These are phyloP conservation scores for Drosophila imparisetae DNA, from an alignment of 2,888 invertebrate genomes.

Conservation along the genomic window DNA sequence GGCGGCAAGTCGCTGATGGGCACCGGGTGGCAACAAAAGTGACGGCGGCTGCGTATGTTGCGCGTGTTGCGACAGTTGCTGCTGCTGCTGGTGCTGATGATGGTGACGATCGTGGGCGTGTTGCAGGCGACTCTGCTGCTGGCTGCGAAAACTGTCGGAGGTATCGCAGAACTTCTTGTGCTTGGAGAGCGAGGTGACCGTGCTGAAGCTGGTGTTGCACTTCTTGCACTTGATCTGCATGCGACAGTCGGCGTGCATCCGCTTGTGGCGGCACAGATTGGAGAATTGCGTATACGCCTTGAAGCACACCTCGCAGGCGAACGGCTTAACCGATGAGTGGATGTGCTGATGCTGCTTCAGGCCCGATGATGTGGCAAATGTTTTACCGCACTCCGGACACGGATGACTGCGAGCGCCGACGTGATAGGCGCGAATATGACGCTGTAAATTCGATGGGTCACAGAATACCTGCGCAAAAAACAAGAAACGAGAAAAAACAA, in stretches of 20 bases:
- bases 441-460: slow-evolving; percentile 97
- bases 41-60: slow-evolving; percentile 81
- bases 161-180: slow-evolving; percentile 98
- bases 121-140: slow-evolving; percentile 33
- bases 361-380: slow-evolving; percentile 98
- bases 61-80: slow-evolving; percentile 84
- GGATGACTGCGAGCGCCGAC: slow-evolving; percentile 98
- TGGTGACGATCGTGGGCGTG: slow-evolving; percentile 35
- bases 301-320: slow-evolving; percentile 97
- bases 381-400: slow-evolving; percentile 99
- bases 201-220: slow-evolving; percentile 96
- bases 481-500: slow-evolving; percentile 71
- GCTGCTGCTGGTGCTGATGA: slow-evolving; percentile 35
- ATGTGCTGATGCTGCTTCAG: slow-evolving; percentile 99
- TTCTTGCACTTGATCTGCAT: slow-evolving; percentile 97
- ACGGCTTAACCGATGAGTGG: slow-evolving; percentile 98
- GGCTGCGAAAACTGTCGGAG: slow-evolving; percentile 84
- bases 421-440: slow-evolving; percentile 98
- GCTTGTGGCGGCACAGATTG: slow-evolving; percentile 99
- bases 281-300: slow-evolving; percentile 99
- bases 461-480: slow-evolving; percentile 92
- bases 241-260: slow-evolving; percentile 98
- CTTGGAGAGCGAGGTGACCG: slow-evolving; percentile 95
- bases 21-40: slow-evolving; percentile 36
- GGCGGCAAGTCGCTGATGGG: slow-evolving; percentile 45